Conservation (phyloP, 2,888 invertebrate genomes). For the Poecilus cupreus region DNA sequence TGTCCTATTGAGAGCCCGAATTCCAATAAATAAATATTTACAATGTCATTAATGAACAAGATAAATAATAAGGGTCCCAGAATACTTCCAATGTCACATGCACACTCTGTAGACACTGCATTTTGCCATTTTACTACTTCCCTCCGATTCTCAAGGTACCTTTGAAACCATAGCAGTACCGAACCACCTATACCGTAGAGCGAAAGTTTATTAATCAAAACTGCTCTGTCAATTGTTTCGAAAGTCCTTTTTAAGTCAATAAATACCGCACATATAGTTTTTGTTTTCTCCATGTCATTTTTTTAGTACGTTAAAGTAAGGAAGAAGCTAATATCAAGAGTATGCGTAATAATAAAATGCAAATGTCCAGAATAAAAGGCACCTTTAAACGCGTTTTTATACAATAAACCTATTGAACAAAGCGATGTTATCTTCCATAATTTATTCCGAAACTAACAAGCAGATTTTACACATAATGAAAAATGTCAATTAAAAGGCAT, state of each 20-base stretch:
- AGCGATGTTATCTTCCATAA: background rate
- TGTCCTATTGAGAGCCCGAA: no score
- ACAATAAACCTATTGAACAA: background rate
- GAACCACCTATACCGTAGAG: background rate
- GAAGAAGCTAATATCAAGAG: no score
- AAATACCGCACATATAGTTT: background rate
- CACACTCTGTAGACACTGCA: background rate
- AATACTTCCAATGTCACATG: background rate
- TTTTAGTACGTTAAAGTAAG: no score
- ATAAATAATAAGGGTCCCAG: constrained; percentile 1
- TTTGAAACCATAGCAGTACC: background rate
- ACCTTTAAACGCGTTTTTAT: background rate
- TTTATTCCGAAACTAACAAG: background rate
- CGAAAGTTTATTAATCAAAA: background rate
- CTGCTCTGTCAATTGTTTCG: background rate
- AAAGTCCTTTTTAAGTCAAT: background rate
- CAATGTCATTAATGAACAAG: no score
- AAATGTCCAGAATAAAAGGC: background rate
- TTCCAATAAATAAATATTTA: no score
- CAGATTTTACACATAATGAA: background rate
- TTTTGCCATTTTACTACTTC: background rate
- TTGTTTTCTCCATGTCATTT: background rate
- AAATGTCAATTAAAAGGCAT: background rate
- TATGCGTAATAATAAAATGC: background rate
- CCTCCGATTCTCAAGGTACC: background rate